Percentiles rank a stretch among this genome's conserved stretches.
Conservation (phyloP, 2,888 invertebrate genomes). For the Antitype chi region DNA sequence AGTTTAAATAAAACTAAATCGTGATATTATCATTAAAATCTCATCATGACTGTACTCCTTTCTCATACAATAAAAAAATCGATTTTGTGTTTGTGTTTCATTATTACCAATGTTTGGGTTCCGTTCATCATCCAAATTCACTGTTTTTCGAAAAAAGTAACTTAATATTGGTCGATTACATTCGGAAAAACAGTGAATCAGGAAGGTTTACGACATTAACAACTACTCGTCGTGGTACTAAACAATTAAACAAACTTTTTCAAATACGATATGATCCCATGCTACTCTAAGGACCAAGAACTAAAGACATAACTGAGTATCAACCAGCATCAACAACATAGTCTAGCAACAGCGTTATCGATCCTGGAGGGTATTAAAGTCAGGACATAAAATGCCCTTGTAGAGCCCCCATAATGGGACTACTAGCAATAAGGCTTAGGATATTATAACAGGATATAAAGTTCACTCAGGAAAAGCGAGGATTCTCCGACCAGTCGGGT, state of each 20-base stretch:
- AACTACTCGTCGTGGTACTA: no score
- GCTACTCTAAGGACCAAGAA: background rate
- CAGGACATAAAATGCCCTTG: no score
- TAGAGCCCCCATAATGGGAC: no score
- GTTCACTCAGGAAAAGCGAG: no score
- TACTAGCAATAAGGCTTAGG: no score
- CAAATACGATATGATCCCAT: background rate
- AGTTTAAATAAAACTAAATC: slow-evolving; percentile 48
- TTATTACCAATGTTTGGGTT: slow-evolving; percentile 25
- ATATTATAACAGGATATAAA: no score
- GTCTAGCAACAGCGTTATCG: no score
- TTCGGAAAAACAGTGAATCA: no score
- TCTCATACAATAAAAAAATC: slow-evolving; percentile 62
- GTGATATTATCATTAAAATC: slow-evolving; percentile 66
- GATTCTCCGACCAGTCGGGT: no score
- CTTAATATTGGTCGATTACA: no score
- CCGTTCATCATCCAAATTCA: slow-evolving; percentile 14
- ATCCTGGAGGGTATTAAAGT: background rate
- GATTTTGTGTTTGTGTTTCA: slow-evolving; percentile 4
- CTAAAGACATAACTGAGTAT: background rate
- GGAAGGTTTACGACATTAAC: no score
- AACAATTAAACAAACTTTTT: background rate
- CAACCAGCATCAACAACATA: background rate
- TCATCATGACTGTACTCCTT: slow-evolving; percentile 65
- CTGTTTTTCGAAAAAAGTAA: background rate